These are phyloP conservation scores for Leptinotarsa peninsularis DNA, from an alignment of 2,888 invertebrate genomes.

Conservation along the genomic window DNA sequence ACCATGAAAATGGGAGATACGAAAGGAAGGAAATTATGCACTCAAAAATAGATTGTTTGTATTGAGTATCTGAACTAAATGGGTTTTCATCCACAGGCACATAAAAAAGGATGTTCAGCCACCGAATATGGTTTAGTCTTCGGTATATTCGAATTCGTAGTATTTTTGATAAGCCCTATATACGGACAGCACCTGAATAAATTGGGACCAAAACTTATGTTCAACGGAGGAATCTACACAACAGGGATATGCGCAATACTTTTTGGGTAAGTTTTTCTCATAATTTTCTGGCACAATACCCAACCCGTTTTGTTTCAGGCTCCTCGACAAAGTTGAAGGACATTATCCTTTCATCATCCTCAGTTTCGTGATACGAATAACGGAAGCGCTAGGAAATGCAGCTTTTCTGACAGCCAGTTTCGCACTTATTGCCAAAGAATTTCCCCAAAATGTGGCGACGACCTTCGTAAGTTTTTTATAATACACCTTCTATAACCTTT, in stretches of 20 bases:
- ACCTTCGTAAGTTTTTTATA: slow-evolving; percentile 78
- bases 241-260: slow-evolving; percentile 86
- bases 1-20: too few species aligned
- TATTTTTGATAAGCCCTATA: slow-evolving; percentile 84
- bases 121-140: slow-evolving; percentile 90
- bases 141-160: slow-evolving; percentile 86
- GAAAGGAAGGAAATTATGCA: too few species aligned
- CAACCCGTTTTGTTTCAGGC: slow-evolving; percentile 64
- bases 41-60: too few species aligned
- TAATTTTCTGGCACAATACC: too few species aligned
- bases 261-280: slow-evolving; percentile 74
- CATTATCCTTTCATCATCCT: slow-evolving; percentile 80
- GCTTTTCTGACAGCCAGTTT: slow-evolving; percentile 89
- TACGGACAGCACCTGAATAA: slow-evolving; percentile 84
- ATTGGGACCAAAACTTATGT: slow-evolving; percentile 83
- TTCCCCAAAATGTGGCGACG: slow-evolving; percentile 85
- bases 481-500: background rate
- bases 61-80: too few species aligned
- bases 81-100: slow-evolving; percentile 73
- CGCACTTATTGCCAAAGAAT: slow-evolving; percentile 88
- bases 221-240: slow-evolving; percentile 85
- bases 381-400: slow-evolving; percentile 88
- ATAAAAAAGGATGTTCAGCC: slow-evolving; percentile 82
- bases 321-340: slow-evolving; percentile 78
- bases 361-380: slow-evolving; percentile 82